Conservation (phyloP, 2,113 vertebrate genomes). For the Anolis sagrei region DNA sequence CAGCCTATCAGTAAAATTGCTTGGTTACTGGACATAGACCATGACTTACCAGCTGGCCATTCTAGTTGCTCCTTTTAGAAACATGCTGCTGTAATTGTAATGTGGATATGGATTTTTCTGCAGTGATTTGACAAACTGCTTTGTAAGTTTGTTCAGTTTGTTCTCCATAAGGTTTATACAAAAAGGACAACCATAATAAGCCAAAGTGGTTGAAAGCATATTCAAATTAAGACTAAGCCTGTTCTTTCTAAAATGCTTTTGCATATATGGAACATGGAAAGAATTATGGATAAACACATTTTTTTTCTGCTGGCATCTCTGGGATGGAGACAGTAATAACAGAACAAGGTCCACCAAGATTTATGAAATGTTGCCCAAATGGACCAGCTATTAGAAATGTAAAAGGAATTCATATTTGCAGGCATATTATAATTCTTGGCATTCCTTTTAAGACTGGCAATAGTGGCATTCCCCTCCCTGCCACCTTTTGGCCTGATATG, state of each 20-base stretch:
- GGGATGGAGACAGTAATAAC: conserved; percentile 15
- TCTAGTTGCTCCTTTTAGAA: not conserved
- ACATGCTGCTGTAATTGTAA: not conserved
- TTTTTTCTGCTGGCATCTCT: not conserved
- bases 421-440: not conserved
- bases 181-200: not conserved
- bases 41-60: not conserved
- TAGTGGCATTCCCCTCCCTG: not conserved
- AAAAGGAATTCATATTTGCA: not conserved
- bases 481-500: not conserved
- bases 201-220: not conserved
- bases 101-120: not conserved
- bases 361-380: not conserved
- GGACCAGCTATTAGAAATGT: not conserved
- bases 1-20: not conserved
- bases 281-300: not conserved
- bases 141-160: not conserved
- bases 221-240: not conserved
- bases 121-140: not conserved
- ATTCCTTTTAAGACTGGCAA: not conserved
- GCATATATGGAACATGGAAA: not conserved
- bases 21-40: not conserved
- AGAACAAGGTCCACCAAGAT: not conserved
- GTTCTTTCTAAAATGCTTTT: not conserved
- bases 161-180: not conserved